phyloP scores from a whole-genome alignment of 1,140 invertebrate genomes.

The Heliconius hermathena region DNA sequence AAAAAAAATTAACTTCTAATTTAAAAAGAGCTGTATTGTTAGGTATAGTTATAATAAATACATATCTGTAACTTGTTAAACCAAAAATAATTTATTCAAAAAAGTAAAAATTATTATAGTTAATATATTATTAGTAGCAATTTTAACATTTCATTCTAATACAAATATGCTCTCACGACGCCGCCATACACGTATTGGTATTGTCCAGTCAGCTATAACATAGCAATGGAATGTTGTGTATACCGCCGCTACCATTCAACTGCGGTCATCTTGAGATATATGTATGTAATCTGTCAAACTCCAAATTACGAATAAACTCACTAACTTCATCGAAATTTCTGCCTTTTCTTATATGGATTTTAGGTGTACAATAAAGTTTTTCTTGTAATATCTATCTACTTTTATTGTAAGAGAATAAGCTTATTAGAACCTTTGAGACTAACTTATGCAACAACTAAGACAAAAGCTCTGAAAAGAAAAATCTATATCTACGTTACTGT shows the following conservation, averaged over 20 bases:
- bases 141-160: background rate
- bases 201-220: conserved; percentile 2
- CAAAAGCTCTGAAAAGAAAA: background rate
- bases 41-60: too few relatives aligned
- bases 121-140: background rate
- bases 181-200: background rate
- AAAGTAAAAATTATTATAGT: background rate
- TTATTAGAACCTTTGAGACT: background rate
- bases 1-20: too few relatives aligned
- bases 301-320: background rate
- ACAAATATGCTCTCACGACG: background rate
- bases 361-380: background rate
- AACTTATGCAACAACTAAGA: background rate
- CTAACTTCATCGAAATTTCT: background rate
- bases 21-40: too few relatives aligned
- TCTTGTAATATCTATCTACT: too few relatives aligned
- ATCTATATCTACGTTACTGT: background rate
- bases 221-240: background rate
- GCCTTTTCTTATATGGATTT: too few relatives aligned
- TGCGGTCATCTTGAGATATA: conserved; percentile 5
- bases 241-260: background rate
- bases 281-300: background rate
- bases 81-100: too few relatives aligned
- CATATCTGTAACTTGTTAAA: too few relatives aligned
- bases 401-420: background rate